A percentile compares a stretch with the other conserved stretches of the same genome.
Evolutionary conservation across 2,113 vertebrate genomes (phyloP).

Genomic region (Takifugu bimaculatus): DNA sequence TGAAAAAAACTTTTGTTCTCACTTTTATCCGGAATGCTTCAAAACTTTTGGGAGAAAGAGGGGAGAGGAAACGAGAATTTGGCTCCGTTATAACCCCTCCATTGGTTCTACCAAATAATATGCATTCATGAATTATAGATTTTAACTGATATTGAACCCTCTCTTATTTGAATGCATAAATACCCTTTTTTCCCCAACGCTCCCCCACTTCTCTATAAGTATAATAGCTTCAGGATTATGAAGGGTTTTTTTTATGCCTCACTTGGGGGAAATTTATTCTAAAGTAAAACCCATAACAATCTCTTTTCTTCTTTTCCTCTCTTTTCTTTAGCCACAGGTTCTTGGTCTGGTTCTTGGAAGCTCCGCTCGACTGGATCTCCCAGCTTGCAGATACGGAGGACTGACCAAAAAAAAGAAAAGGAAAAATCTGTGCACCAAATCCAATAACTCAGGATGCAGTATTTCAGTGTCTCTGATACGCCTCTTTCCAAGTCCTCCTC

Average conservation of each 20-base stretch:
- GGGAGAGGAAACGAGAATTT: no score
- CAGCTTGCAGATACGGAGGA: conserved; percentile 49
- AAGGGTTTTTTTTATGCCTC: conserved; percentile 25
- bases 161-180: neutral
- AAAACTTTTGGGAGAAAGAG: no score
- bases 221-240: conserved; percentile 20
- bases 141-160: neutral
- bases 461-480: conserved; percentile 61
- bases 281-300: conserved; percentile 60
- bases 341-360: conserved; percentile 41
- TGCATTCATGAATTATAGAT: neutral
- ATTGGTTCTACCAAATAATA: no score
- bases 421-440: conserved; percentile 63
- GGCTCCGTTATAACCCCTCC: no score
- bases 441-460: conserved; percentile 72
- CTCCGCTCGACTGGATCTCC: conserved; percentile 55
- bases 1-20: no score
- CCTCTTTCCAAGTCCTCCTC: conserved; percentile 65
- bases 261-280: conserved; percentile 37
- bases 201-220: conserved; percentile 19
- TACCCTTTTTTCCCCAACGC: conserved; percentile 16
- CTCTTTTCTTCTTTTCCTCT: conserved; percentile 43
- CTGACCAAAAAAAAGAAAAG: conserved; percentile 20
- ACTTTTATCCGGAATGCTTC: no score
- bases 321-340: conserved; percentile 55